Percentiles rank a stretch among this genome's conserved stretches.
These are phyloP conservation scores for Drosophila meridionalis DNA, from an alignment of 2,888 invertebrate genomes.

Conservation along the genomic window DNA sequence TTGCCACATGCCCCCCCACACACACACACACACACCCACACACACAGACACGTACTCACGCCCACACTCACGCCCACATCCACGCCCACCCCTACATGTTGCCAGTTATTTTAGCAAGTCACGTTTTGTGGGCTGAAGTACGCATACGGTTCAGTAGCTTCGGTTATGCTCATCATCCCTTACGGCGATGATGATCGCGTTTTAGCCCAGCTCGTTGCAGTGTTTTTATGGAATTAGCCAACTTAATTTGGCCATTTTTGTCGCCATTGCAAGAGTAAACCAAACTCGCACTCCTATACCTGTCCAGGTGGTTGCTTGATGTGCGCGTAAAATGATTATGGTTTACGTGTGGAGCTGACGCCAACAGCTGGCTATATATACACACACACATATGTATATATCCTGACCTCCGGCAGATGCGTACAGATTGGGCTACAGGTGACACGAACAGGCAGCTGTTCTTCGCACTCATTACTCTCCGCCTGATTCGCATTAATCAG, in stretches of 20 bases:
- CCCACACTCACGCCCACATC: not conserved
- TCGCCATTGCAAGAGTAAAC: constrained; percentile 34
- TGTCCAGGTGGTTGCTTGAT: constrained; percentile 21
- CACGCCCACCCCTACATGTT: constrained; percentile 1
- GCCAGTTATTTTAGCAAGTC: constrained; percentile 25
- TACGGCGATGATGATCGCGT: constrained; percentile 14
- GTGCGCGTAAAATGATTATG: constrained; percentile 65
- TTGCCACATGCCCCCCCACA: constrained; percentile 6
- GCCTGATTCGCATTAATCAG: constrained; percentile 33
- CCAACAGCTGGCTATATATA: not conserved
- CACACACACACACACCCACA: not conserved
- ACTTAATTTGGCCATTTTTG: constrained; percentile 59
- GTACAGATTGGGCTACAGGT: not conserved
- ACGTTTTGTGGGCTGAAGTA: constrained; percentile 45
- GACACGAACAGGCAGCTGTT: constrained; percentile 1
- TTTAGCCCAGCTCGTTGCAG: constrained; percentile 26
- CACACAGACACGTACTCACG: not conserved
- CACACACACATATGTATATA: not conserved
- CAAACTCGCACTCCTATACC: not conserved
- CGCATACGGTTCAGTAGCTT: constrained; percentile 22
- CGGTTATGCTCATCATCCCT: constrained; percentile 18
- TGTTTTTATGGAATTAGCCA: constrained; percentile 59
- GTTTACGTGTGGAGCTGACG: constrained; percentile 26
- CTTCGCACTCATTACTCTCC: constrained; percentile 13
- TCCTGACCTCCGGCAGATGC: constrained; percentile 1